Evolutionary conservation across 2,113 vertebrate species (phyloP).

Genomic region (Dicaeum eximium): DNA sequence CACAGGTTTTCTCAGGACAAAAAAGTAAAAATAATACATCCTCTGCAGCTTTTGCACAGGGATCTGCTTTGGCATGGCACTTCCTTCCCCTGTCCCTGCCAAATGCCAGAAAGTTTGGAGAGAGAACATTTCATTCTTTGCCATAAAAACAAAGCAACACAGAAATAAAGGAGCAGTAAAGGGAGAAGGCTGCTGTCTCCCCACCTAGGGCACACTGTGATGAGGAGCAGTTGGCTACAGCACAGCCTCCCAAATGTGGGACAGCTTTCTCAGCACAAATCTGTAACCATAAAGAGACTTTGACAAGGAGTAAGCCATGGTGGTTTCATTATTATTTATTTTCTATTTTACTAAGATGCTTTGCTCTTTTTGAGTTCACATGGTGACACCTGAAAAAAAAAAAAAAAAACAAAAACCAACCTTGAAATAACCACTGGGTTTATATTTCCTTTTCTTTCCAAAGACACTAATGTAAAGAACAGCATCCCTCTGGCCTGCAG

Average conservation of each 20-base stretch:
- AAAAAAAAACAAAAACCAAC: not conserved
- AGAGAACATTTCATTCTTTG: constrained; percentile 11
- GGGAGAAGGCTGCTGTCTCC: not conserved
- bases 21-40: not conserved
- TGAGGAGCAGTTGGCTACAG: not conserved
- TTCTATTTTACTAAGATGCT: not conserved
- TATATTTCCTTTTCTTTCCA: constrained; percentile 41
- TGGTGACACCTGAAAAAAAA: not conserved
- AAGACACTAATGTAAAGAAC: constrained; percentile 43
- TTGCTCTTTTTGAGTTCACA: not conserved
- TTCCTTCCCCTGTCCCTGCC: not conserved
- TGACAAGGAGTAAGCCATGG: not conserved
- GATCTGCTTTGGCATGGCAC: not conserved
- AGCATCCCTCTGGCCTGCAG: constrained; percentile 53
- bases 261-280: not conserved
- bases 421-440: not conserved
- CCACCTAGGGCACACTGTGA: not conserved
- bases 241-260: not conserved
- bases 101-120: not conserved
- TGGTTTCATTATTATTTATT: not conserved
- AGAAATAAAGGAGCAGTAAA: constrained; percentile 16
- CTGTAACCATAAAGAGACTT: not conserved
- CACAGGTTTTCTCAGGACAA: not conserved
- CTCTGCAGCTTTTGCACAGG: not conserved
- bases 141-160: constrained; percentile 26